Conservation (phyloP, 2,113 vertebrate species). For the Callocephalon fimbriatum region DNA sequence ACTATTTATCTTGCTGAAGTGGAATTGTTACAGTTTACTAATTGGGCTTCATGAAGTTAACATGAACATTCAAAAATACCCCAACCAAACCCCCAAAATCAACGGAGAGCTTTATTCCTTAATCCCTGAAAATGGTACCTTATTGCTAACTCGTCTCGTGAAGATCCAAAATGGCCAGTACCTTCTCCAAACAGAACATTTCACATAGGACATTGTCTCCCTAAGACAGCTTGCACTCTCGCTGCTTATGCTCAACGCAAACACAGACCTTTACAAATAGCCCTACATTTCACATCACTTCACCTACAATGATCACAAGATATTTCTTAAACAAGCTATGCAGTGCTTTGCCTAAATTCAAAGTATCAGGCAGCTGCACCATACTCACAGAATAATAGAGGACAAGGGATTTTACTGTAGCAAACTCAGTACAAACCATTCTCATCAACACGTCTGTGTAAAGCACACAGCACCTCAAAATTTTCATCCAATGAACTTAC, state of each 20-base stretch:
- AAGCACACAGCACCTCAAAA: neutral
- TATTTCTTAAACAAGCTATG: neutral
- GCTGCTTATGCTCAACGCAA: neutral
- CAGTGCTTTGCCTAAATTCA: neutral
- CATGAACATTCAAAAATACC: neutral
- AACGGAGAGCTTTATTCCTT: neutral
- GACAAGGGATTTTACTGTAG: neutral
- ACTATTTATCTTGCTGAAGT: neutral
- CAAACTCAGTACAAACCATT: neutral
- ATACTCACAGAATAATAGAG: neutral
- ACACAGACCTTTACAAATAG: neutral
- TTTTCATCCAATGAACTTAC: neutral
- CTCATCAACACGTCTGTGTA: neutral
- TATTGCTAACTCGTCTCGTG: neutral
- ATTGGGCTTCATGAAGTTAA: neutral
- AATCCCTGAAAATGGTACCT: neutral
- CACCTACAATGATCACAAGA: neutral
- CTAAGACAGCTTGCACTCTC: neutral
- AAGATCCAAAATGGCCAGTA: neutral
- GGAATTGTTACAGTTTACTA: neutral
- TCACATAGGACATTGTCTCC: fast-evolving
- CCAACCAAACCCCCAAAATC: neutral
- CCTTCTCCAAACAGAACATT: neutral
- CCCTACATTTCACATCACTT: neutral
- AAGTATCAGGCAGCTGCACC: neutral